Evolutionary conservation across 2,888 invertebrate species (phyloP).

Genomic region (Hirtodrosophila duncani): DNA sequence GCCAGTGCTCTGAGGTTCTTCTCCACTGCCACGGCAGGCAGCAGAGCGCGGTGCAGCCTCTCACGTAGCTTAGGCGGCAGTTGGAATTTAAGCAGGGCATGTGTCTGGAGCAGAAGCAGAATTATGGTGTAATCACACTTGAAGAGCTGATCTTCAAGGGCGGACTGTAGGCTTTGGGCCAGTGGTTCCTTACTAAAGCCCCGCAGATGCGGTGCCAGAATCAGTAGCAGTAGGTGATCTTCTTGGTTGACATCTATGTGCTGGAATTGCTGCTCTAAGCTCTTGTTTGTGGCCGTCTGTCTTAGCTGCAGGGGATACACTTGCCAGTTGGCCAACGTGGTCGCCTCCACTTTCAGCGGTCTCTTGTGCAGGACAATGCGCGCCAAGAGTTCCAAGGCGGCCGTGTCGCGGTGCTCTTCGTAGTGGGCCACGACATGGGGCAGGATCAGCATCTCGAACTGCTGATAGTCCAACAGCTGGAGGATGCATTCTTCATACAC

Average conservation of each 20-base stretch:
- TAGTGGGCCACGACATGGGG: constrained; percentile 83
- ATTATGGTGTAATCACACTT: constrained; percentile 21
- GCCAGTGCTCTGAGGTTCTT: constrained; percentile 73
- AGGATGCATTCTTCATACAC: constrained; percentile 83
- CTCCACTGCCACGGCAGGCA: constrained; percentile 17
- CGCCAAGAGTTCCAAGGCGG: constrained; percentile 82
- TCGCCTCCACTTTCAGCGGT: constrained; percentile 82
- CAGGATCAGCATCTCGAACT: constrained; percentile 86
- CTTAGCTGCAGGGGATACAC: constrained; percentile 83
- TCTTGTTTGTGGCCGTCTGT: constrained; percentile 48
- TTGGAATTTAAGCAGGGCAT: constrained; percentile 38
- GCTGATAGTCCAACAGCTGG: constrained; percentile 82
- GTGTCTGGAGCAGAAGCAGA: constrained; percentile 48
- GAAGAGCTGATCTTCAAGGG: constrained; percentile 21
- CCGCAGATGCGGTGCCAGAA: constrained; percentile 71
- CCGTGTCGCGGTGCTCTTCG: constrained; percentile 80
- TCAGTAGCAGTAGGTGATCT: constrained; percentile 71
- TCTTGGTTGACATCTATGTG: constrained; percentile 67
- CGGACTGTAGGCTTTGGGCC: constrained; percentile 15
- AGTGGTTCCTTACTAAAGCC: constrained; percentile 50
- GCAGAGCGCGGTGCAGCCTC: constrained; percentile 29
- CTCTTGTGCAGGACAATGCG: constrained; percentile 84
- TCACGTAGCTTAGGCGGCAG: constrained; percentile 19
- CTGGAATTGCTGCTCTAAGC: constrained; percentile 45
- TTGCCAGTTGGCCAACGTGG: constrained; percentile 82